Conservation (phyloP, 1,140 invertebrate species). For the Drosophila repleta region DNA sequence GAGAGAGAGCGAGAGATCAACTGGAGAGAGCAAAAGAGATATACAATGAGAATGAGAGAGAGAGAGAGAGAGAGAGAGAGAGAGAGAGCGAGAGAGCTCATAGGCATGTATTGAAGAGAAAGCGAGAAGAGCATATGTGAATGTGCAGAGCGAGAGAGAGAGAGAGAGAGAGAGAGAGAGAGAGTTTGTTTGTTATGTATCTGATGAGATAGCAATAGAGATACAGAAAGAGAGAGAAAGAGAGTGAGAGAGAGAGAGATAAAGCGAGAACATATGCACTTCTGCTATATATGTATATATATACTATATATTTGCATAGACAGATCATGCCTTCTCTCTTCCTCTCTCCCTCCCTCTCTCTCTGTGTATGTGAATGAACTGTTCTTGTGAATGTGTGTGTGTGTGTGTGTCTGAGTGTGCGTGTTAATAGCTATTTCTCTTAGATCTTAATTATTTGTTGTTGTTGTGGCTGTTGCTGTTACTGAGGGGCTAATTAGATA, state of each 20-base stretch:
- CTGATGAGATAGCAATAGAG: conserved; percentile 5
- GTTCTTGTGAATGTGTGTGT: conserved; percentile 13
- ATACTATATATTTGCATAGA: neutral
- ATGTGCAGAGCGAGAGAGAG: neutral
- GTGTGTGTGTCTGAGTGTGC: conserved; percentile 1
- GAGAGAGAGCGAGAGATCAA: neutral
- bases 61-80: neutral
- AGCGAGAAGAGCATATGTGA: neutral
- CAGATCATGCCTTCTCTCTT: neutral
- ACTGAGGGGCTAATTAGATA: neutral
- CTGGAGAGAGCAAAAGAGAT: too few species aligned
- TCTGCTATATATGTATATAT: neutral
- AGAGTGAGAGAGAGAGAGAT: neutral
- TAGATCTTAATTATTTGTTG: neutral
- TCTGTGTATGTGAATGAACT: conserved; percentile 12
- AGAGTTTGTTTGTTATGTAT: too few species aligned
- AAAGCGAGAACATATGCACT: conserved; percentile 1
- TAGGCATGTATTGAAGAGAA: neutral
- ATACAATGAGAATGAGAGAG: neutral
- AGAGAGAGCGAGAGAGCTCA: neutral
- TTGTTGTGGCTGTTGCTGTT: neutral
- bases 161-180: too few species aligned
- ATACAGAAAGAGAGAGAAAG: neutral
- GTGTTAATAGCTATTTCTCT: conserved; percentile 10
- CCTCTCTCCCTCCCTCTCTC: neutral